Evolutionary conservation across 2,797 vertebrate species (phyloP), one percentile per base, ranked within the genome.

Genomic region (Schizopygopsis pylzovi): DNA sequence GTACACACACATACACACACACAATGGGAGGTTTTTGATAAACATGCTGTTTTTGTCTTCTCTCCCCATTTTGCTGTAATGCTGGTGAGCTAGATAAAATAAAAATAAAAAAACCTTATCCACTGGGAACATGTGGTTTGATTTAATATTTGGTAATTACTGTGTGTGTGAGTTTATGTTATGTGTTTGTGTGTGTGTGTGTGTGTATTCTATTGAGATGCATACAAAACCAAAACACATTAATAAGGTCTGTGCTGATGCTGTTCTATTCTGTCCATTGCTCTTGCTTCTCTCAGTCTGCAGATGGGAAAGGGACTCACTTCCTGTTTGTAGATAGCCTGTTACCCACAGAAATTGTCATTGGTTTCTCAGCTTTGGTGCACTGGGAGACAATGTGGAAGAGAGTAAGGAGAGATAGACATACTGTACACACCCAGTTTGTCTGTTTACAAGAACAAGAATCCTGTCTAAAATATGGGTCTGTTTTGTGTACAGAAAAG

Each of bases 281-380:
- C 80, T 84, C 80, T 83, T 52, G 81, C 47, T 72, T 76, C 75
- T 89, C 25, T 59, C 65, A 82, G 81, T 87, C 73, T 43, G 15
- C 54, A 68, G 94, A 94, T 56, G 96, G 97, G 4, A 93, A 86
- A 87, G 91, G 92, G 61, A 92, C 90, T 87, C 94, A 97, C 93
- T 97, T 96, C 91, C 93, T 99, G 73, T 96, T 93, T 90, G 96
- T 98, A 91, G 98, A 99, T 91, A 97, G 93, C 87, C 87, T 96
- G 89, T 95, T 91, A 81, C 94, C 97, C 56, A 92, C 91, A 79
- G 94, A 97, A 92, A 96, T 99, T 52, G 93, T 98, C 90, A 92
- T 99, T 92, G 95, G 95, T 85, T 97, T 97, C 93, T 99, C 98
- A 90, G 95, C 95, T 13, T 88, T 99, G 88, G 93, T 96, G 15